These are phyloP conservation scores for Ciconia boyciana DNA, from an alignment of 2,113 vertebrate genomes.

Conservation along the genomic window DNA sequence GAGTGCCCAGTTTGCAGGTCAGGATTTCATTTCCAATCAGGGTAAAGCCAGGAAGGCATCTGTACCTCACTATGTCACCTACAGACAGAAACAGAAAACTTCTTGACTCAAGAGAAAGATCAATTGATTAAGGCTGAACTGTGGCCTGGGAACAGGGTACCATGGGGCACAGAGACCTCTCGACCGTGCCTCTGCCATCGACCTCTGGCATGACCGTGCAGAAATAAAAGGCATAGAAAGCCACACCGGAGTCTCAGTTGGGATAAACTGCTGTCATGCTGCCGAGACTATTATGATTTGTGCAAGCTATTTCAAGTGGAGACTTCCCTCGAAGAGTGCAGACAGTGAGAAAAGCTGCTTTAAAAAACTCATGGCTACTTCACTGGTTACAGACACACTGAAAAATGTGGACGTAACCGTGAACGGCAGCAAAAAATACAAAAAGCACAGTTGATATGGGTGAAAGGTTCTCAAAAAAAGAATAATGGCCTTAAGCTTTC, in stretches of 20 bases:
- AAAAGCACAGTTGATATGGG: background rate
- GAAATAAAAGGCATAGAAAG: background rate
- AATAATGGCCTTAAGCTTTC: background rate
- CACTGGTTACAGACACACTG: background rate
- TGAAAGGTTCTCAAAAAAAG: background rate
- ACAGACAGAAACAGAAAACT: background rate
- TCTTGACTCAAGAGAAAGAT: background rate
- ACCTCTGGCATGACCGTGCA: fast-evolving
- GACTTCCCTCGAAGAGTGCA: background rate
- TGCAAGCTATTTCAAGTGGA: background rate
- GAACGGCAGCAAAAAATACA: background rate
- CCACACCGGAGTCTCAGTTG: background rate
- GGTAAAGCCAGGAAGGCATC: constrained; percentile 91
- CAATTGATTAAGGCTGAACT: fast-evolving
- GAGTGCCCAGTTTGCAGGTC: constrained; percentile 87
- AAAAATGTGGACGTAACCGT: fast-evolving
- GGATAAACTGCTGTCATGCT: background rate
- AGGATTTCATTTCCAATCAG: constrained; percentile 89
- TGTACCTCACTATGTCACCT: constrained; percentile 93
- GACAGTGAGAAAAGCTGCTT: background rate
- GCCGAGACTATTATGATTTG: background rate
- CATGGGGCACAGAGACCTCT: fast-evolving
- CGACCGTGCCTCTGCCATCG: fast-evolving
- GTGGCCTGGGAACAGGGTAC: background rate
- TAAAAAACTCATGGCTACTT: background rate